Percentiles rank a stretch among this genome's conserved stretches.
Evolutionary conservation across 2,113 vertebrate genomes (phyloP).

Genomic region (Nettapus auritus): DNA sequence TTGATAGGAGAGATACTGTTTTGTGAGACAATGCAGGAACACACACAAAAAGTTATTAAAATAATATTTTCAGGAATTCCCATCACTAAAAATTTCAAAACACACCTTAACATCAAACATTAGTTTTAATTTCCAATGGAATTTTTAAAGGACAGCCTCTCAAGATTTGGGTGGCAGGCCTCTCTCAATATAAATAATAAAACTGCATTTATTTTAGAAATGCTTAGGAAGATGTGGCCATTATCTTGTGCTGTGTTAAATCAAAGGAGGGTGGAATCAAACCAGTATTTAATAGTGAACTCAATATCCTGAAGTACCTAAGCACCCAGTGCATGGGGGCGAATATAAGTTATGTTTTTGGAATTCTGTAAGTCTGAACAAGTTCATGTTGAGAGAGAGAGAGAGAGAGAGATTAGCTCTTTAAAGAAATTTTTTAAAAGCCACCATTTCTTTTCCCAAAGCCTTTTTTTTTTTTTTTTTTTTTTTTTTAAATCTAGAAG

Average conservation of each 20-base stretch:
- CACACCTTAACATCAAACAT: neutral
- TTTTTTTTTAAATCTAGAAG: neutral
- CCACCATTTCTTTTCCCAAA: neutral
- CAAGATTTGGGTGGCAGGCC: neutral
- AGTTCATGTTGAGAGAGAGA: neutral
- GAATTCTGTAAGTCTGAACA: neutral
- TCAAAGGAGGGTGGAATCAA: neutral
- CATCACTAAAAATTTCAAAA: neutral
- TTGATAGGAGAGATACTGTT: fast-evolving
- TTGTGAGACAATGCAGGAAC: neutral
- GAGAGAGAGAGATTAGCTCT: neutral
- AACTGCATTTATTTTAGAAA: neutral
- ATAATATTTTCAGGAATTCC: neutral
- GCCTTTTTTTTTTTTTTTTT: no score
- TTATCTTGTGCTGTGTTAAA: neutral
- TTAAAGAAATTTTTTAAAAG: neutral
- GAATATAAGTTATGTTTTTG: neutral
- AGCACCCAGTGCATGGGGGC: neutral
- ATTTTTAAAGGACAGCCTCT: neutral
- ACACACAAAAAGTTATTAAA: neutral
- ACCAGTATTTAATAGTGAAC: neutral
- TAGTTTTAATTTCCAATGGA: neutral
- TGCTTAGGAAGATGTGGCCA: neutral
- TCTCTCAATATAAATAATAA: neutral
- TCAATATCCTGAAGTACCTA: neutral